Evolutionary conservation across 2,113 vertebrate species (phyloP).

Genomic region (Nipponia nippon): DNA sequence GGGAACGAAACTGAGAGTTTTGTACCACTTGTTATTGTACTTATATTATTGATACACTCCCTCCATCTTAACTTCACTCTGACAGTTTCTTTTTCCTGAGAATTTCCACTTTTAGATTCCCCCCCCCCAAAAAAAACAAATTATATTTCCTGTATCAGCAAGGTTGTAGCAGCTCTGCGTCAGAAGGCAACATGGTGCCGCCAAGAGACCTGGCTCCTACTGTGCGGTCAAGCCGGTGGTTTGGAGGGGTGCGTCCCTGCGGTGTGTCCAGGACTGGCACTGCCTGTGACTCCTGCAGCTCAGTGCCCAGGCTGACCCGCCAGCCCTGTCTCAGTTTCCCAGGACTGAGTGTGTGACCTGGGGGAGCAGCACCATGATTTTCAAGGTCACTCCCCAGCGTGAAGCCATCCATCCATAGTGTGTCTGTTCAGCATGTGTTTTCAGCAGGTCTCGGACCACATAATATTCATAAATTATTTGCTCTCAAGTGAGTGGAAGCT

Average conservation of each 20-base stretch:
- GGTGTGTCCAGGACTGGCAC: accelerated
- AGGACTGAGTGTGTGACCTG: neutral
- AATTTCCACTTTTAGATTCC: neutral
- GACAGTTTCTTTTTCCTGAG: neutral
- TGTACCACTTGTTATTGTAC: neutral
- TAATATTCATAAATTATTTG: neutral
- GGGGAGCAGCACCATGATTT: neutral
- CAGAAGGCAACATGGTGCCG: neutral
- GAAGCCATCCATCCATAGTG: neutral
- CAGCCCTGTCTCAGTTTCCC: neutral
- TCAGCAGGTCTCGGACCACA: neutral
- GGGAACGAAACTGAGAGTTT: neutral
- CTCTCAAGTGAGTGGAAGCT: neutral
- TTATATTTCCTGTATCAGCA: neutral
- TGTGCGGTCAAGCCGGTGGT: accelerated
- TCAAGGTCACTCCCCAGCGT: neutral
- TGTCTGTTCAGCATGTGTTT: neutral
- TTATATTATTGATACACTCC: neutral
- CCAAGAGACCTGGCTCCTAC: neutral
- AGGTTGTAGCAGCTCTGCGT: neutral
- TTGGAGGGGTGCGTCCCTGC: neutral
- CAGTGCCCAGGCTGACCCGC: accelerated
- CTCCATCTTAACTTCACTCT: neutral
- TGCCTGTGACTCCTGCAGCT: neutral
- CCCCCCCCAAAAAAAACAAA: accelerated